A percentile compares a stretch with the other conserved stretches of the same genome.
phyloP scores from a whole-genome alignment of 2,113 vertebrate genomes.

The Actenoides hombroni region DNA sequence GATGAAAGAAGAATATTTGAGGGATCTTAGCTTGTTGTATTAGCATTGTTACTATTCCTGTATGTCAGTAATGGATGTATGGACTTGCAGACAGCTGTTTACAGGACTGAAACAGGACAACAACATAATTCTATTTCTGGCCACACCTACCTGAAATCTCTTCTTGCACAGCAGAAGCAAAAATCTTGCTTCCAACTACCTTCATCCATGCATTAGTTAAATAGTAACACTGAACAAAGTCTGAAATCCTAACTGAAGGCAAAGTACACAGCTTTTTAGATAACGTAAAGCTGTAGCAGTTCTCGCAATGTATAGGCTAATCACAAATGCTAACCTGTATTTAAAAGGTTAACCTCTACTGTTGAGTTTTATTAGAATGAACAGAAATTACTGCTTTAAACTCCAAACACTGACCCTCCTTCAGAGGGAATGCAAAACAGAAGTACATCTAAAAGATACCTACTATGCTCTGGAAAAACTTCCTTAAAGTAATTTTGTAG shows the following conservation, averaged over 20 bases:
- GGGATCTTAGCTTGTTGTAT: not conserved
- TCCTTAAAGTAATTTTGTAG: not conserved
- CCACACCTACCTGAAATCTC: not conserved
- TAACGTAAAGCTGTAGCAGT: not conserved
- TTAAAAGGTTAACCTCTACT: not conserved
- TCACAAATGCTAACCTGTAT: not conserved
- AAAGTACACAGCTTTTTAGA: slow-evolving; percentile 52
- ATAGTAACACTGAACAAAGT: slow-evolving; percentile 62
- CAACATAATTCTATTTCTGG: not conserved
- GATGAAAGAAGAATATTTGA: not conserved
- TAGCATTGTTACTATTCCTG: not conserved
- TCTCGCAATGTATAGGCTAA: not conserved
- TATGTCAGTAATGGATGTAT: not conserved
- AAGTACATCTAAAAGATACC: not conserved
- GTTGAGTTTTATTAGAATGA: not conserved
- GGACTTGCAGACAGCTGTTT: not conserved
- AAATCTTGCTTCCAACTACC: not conserved
- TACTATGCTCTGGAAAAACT: not conserved
- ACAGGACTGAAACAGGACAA: not conserved
- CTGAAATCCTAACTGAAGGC: slow-evolving; percentile 42
- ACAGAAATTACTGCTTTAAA: not conserved
- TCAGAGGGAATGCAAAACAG: not conserved
- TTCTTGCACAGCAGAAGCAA: not conserved
- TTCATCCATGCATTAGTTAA: slow-evolving; percentile 22
- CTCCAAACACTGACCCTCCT: not conserved